Conservation (phyloP, 2,888 invertebrate species). For the Drosophila anceps region DNA sequence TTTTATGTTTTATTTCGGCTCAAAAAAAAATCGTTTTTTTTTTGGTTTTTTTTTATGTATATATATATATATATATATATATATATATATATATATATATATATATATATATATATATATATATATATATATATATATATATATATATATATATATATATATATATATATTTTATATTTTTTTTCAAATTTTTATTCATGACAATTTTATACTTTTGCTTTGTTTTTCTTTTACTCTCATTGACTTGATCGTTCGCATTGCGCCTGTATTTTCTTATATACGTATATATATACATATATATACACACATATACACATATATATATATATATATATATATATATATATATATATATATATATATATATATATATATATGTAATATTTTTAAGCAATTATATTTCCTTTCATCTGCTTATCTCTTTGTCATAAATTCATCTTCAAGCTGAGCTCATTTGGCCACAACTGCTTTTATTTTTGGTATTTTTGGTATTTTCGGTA, state of each 20-base stretch:
- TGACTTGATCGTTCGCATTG: slow-evolving; percentile 13
- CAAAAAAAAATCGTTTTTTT: slow-evolving; percentile 67
- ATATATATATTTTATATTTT: slow-evolving; percentile 11
- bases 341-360: slow-evolving; percentile 13
- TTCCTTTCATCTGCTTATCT: slow-evolving; percentile 18
- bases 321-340: slow-evolving; percentile 1
- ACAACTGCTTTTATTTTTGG: not conserved
- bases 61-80: slow-evolving; percentile 28
- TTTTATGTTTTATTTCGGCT: slow-evolving; percentile 75
- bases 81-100: slow-evolving; percentile 10
- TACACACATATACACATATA: not conserved
- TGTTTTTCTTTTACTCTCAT: slow-evolving; percentile 1
- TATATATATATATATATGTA: slow-evolving; percentile 11
- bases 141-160: slow-evolving; percentile 14
- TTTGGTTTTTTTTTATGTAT: slow-evolving; percentile 4
- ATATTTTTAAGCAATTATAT: slow-evolving; percentile 7
- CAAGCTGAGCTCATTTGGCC: slow-evolving; percentile 30
- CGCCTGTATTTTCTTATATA: slow-evolving; percentile 19
- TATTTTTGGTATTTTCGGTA: slow-evolving; percentile 1
- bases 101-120: slow-evolving; percentile 17
- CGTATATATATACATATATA: not conserved
- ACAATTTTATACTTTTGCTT: slow-evolving; percentile 19
- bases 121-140: slow-evolving; percentile 31
- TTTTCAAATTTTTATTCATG: slow-evolving; percentile 26
- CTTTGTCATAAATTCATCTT: slow-evolving; percentile 46